Conservation (phyloP, 2,888 invertebrate species). For the Acanthosepion esculentum region DNA sequence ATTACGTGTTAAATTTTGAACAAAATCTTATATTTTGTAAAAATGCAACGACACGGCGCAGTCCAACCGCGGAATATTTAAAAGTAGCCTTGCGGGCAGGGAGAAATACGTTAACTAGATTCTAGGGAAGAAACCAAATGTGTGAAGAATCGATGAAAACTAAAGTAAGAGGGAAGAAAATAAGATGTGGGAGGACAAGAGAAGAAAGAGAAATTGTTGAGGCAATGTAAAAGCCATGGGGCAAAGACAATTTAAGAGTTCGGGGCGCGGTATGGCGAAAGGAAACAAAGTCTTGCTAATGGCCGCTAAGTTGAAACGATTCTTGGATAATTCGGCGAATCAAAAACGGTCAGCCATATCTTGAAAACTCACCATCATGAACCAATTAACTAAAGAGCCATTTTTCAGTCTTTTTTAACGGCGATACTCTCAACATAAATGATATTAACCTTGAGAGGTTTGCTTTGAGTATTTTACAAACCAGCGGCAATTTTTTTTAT, state of each 20-base stretch:
- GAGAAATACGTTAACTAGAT: background rate
- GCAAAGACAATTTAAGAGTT: background rate
- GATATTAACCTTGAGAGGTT: background rate
- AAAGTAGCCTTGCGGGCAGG: background rate
- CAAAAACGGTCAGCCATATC: background rate
- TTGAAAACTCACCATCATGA: background rate
- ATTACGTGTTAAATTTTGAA: no score
- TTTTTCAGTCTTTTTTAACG: background rate
- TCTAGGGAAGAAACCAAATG: background rate
- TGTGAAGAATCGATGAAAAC: background rate
- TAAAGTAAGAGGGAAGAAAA: background rate
- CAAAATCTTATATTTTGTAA: background rate
- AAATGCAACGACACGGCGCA: background rate
- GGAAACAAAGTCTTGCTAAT: background rate
- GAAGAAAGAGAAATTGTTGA: background rate
- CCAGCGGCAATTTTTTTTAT: background rate
- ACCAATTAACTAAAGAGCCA: constrained; percentile 7
- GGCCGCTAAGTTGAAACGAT: background rate
- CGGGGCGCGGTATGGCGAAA: background rate
- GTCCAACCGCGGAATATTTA: background rate
- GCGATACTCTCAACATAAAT: background rate
- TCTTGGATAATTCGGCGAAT: background rate
- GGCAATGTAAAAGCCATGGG: background rate
- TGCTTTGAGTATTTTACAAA: background rate
- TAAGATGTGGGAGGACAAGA: background rate